Conservation (phyloP, 2,113 vertebrate species). For the Centropus bengalensis region DNA sequence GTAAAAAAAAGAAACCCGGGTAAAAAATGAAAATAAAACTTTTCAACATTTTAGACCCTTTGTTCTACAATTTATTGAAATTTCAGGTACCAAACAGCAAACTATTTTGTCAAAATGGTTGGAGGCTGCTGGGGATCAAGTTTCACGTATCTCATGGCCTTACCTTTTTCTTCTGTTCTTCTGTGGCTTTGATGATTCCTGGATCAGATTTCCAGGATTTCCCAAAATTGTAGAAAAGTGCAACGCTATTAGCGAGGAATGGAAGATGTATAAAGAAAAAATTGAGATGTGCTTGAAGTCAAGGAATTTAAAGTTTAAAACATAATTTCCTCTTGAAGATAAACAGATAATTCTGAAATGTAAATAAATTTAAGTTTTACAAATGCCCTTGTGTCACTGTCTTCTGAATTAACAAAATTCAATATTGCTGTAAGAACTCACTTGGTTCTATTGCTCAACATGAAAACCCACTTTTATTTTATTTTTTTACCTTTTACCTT, state of each 20-base stretch:
- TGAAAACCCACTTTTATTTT: background rate
- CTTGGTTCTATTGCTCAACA: background rate
- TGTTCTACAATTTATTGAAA: background rate
- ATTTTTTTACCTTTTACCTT: background rate
- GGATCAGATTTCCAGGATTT: slow-evolving; percentile 99
- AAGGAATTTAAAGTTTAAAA: slow-evolving; percentile 80
- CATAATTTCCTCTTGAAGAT: background rate
- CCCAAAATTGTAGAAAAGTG: slow-evolving; percentile 98
- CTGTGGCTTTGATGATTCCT: slow-evolving; percentile 97
- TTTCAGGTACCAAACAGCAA: background rate
- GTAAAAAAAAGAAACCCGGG: background rate
- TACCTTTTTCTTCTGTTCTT: slow-evolving; percentile 99
- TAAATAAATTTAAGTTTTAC: background rate
- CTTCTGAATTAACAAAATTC: background rate
- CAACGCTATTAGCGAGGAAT: slow-evolving; percentile 93
- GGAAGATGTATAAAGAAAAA: slow-evolving; percentile 94
- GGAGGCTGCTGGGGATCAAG: background rate
- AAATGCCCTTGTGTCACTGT: background rate
- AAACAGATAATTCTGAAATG: background rate
- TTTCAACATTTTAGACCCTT: background rate
- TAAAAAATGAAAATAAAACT: background rate
- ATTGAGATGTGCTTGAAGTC: slow-evolving; percentile 90
- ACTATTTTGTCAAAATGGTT: background rate
- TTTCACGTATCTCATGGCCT: background rate
- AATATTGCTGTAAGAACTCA: background rate